Percentiles rank a stretch among this genome's conserved stretches.
These are phyloP conservation scores for Pyralis farinalis DNA, from an alignment of 2,888 invertebrate genomes.

Conservation along the genomic window DNA sequence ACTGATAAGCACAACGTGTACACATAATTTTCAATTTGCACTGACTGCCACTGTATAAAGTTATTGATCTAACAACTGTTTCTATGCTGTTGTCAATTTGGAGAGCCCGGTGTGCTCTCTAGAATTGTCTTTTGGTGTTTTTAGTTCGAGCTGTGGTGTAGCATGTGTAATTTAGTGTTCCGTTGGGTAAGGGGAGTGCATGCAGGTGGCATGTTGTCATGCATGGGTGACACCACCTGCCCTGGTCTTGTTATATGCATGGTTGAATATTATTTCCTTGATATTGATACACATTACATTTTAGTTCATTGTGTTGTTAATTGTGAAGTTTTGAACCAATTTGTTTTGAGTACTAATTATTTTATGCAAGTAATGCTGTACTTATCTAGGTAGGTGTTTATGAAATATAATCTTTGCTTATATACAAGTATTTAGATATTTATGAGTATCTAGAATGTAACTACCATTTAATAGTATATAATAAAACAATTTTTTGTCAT, in stretches of 20 bases:
- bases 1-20: constrained; percentile 24
- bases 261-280: constrained; percentile 44
- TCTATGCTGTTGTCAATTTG: constrained; percentile 46
- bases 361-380: too few relatives aligned
- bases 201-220: constrained; percentile 62
- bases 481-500: too few relatives aligned
- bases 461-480: too few relatives aligned
- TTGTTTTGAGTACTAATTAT: not conserved
- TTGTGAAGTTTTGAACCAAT: not conserved
- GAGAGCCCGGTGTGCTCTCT: constrained; percentile 27
- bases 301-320: constrained; percentile 7
- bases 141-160: constrained; percentile 31
- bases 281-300: constrained; percentile 22
- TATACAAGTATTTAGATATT: too few relatives aligned
- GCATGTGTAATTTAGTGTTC: constrained; percentile 45
- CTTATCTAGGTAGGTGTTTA: too few relatives aligned
- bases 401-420: too few relatives aligned
- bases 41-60: constrained; percentile 39
- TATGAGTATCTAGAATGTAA: too few relatives aligned
- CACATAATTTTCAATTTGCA: constrained; percentile 53
- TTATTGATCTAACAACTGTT: constrained; percentile 75
- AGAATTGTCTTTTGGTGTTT: constrained; percentile 33
- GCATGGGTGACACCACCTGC: constrained; percentile 67
- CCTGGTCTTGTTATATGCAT: constrained; percentile 46
- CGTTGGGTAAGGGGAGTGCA: constrained; percentile 45